phyloP scores from a whole-genome alignment of 2,797 vertebrate genomes.

The Sardinella longiceps region DNA sequence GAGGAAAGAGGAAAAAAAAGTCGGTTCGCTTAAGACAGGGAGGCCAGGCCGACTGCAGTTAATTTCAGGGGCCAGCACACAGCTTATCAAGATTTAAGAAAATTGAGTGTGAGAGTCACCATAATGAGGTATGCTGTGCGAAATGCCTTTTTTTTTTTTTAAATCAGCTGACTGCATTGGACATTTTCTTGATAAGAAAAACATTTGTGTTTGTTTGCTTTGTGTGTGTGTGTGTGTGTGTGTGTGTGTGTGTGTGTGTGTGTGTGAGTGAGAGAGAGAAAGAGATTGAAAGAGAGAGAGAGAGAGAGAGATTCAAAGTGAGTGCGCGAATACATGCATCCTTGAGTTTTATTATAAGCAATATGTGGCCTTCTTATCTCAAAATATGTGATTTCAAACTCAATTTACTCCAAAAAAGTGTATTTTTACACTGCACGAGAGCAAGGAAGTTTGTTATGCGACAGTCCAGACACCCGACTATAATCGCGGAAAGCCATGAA shows the following conservation, averaged over 20 bases:
- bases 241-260: neutral
- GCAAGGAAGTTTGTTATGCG: neutral
- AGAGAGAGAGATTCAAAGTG: neutral
- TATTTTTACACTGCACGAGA: constrained; percentile 11
- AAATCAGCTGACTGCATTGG: neutral
- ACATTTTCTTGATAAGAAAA: constrained; percentile 14
- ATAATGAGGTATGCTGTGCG: constrained; percentile 7
- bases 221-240: neutral
- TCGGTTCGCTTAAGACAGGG: neutral
- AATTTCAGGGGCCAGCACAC: constrained; percentile 17
- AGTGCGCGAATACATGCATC: neutral
- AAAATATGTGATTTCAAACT: neutral
- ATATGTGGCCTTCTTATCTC: neutral
- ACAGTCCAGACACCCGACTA: neutral
- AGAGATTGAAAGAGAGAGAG: neutral
- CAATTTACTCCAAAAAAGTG: neutral
- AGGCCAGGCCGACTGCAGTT: neutral
- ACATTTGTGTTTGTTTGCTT: neutral
- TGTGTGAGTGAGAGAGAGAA: neutral
- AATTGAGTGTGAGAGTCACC: neutral
- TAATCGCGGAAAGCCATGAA: neutral
- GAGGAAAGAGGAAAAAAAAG: neutral
- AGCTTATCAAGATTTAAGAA: constrained; percentile 29
- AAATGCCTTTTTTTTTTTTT: neutral
- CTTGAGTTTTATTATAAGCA: neutral